Percentiles rank a stretch among this genome's conserved stretches.
Evolutionary conservation across 2,797 vertebrate genomes (phyloP).

Genomic region (Sebastolobus alascanus): DNA sequence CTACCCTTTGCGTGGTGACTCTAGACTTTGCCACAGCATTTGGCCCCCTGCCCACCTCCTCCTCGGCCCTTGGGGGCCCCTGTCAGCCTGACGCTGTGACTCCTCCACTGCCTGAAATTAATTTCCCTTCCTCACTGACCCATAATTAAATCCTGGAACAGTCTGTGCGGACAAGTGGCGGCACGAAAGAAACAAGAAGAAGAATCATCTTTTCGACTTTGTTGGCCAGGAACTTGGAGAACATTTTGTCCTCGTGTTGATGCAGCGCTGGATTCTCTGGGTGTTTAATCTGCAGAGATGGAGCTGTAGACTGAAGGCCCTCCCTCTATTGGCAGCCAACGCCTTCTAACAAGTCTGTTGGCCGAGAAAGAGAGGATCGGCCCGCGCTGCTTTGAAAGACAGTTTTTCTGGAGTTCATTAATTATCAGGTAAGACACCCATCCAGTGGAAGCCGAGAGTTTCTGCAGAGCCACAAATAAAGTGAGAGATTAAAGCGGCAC

Average conservation of each 20-base stretch:
- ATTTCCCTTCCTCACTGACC: constrained; percentile 70
- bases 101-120: constrained; percentile 70
- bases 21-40: constrained; percentile 52
- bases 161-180: constrained; percentile 1
- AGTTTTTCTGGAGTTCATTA: constrained; percentile 32
- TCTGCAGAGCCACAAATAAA: constrained; percentile 53
- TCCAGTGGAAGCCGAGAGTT: constrained; percentile 37
- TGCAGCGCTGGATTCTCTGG: constrained; percentile 19
- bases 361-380: constrained; percentile 31
- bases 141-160: constrained; percentile 60
- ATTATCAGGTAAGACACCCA: constrained; percentile 63
- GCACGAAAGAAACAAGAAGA: constrained; percentile 13
- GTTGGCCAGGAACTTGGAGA: constrained; percentile 38
- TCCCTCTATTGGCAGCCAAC: constrained; percentile 5
- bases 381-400: constrained; percentile 14
- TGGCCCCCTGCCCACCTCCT: constrained; percentile 76
- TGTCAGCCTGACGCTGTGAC: constrained; percentile 72
- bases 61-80: constrained; percentile 54
- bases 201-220: constrained; percentile 34
- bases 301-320: constrained; percentile 18
- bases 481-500: constrained; percentile 53
- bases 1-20: constrained; percentile 77
- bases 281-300: constrained; percentile 44
- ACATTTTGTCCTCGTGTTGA: constrained; percentile 16
- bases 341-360: constrained; percentile 36